phyloP scores from a whole-genome alignment of 2,113 vertebrate genomes.

The Amphiprion ocellaris region DNA sequence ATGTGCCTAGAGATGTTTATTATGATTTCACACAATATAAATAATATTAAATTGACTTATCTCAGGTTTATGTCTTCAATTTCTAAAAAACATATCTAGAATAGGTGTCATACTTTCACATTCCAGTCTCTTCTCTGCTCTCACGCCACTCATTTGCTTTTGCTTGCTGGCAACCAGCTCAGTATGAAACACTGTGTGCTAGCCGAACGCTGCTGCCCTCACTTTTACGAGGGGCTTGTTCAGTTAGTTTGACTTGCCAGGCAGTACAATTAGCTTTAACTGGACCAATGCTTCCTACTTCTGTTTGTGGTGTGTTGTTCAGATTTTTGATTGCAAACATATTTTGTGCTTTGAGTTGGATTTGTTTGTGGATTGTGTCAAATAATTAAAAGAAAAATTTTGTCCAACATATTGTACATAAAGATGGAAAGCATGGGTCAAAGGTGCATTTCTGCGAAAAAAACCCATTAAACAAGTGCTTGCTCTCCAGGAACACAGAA shows the following conservation, averaged over 20 bases:
- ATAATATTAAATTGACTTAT: not conserved
- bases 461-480: no score
- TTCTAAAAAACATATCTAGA: not conserved
- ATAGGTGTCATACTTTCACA: slow-evolving; percentile 8
- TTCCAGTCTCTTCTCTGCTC: not conserved
- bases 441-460: no score
- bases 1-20: no score
- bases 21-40: no score
- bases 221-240: not conserved
- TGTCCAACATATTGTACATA: no score
- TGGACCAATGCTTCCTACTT: not conserved
- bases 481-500: no score
- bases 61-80: not conserved
- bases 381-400: no score
- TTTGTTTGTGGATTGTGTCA: not conserved
- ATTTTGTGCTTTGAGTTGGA: not conserved
- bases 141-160: not conserved
- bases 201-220: slow-evolving; percentile 4
- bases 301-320: not conserved
- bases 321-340: not conserved
- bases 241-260: not conserved
- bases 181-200: not conserved
- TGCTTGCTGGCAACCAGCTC: not conserved
- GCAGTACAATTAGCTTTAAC: not conserved
- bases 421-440: no score